A percentile compares a stretch with the other conserved stretches of the same genome.
These are phyloP conservation scores for Neodiprion fabricii DNA, from an alignment of 1,140 invertebrate genomes.

Conservation along the genomic window DNA sequence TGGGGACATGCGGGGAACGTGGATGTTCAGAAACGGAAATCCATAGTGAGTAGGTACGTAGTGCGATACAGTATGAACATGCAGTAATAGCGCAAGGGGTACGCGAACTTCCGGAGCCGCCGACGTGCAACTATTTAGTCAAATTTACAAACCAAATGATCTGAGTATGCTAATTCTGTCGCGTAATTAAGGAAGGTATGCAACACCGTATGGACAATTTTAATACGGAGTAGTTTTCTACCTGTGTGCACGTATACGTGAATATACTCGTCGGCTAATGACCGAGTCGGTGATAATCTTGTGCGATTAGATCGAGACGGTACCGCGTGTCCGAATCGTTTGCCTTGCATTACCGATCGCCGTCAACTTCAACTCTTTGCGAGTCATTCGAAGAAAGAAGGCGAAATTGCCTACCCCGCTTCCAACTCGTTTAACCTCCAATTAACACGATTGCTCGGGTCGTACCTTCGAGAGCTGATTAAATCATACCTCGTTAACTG, in stretches of 20 bases:
- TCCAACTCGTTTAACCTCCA: too few species aligned
- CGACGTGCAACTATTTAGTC: background rate
- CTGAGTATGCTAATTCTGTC: background rate
- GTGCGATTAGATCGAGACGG: background rate
- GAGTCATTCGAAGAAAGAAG: too few species aligned
- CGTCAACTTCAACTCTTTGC: background rate
- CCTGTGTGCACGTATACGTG: background rate
- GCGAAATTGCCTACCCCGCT: too few species aligned
- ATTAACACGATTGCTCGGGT: too few species aligned
- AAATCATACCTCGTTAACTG: too few species aligned
- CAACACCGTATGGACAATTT: background rate
- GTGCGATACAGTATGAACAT: background rate
- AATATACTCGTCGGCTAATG: background rate
- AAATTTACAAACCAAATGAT: constrained; percentile 1
- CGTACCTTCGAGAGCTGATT: too few species aligned
- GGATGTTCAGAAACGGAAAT: background rate
- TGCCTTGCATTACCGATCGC: background rate
- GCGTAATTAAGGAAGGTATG: background rate
- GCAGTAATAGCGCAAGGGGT: background rate
- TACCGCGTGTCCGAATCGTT: too few species aligned
- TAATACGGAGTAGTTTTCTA: background rate
- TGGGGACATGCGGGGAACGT: background rate
- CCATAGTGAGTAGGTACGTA: background rate
- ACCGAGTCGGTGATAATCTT: background rate
- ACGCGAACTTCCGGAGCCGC: background rate